Evolutionary conservation across 2,888 invertebrate genomes (phyloP).

Genomic region (Tetragnatha montana): DNA sequence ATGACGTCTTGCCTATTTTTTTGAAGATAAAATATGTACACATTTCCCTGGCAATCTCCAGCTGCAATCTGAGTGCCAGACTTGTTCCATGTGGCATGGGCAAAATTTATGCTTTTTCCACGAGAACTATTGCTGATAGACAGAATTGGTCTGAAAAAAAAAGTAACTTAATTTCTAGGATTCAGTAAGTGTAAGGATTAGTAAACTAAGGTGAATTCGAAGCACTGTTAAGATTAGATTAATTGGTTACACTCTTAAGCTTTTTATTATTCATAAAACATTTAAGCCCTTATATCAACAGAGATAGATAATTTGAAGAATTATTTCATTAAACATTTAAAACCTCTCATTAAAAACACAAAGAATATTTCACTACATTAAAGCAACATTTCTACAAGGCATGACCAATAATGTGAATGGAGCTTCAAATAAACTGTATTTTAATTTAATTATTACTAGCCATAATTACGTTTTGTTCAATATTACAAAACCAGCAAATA

Average conservation of each 20-base stretch:
- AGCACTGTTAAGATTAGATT: background rate
- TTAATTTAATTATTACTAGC: no score
- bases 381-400: no score
- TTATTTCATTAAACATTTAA: no score
- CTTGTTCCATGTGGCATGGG: slow-evolving; percentile 55
- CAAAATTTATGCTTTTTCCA: slow-evolving; percentile 43
- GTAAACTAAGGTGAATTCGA: background rate
- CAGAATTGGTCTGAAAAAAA: slow-evolving; percentile 49
- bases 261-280: background rate
- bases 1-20: slow-evolving; percentile 42
- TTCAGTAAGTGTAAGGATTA: no score
- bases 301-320: no score
- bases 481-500: no score
- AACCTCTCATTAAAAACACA: no score
- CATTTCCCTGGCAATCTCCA: slow-evolving; percentile 45
- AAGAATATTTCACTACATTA: no score
- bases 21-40: slow-evolving; percentile 41
- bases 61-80: slow-evolving; percentile 43
- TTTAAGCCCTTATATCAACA: background rate
- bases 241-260: background rate
- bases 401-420: no score
- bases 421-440: no score
- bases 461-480: no score
- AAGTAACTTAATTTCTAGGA: no score
- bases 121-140: slow-evolving; percentile 34